Percentiles rank a stretch among this genome's conserved stretches.
Evolutionary conservation across 2,888 invertebrate genomes (phyloP).

Genomic region (Nemotelus pantherinus): DNA sequence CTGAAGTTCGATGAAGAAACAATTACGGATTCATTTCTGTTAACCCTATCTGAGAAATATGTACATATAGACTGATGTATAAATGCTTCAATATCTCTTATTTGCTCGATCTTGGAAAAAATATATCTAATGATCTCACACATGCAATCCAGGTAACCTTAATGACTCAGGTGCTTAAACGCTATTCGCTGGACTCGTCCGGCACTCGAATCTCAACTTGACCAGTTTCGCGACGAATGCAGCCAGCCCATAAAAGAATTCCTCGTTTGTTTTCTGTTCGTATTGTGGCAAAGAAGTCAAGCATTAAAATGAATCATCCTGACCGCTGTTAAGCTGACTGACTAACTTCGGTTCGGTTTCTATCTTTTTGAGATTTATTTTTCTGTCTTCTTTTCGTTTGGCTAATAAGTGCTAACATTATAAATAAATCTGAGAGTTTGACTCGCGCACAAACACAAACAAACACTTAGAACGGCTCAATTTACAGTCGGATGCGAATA

Average conservation of each 20-base stretch:
- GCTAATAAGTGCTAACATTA: too few relatives aligned
- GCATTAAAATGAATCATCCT: slow-evolving; percentile 14
- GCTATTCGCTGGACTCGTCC: not conserved
- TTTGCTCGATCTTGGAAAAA: not conserved
- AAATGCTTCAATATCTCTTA: too few relatives aligned
- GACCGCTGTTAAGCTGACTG: not conserved
- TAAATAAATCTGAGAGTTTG: too few relatives aligned
- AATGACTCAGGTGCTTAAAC: slow-evolving; percentile 25
- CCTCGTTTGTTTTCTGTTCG: not conserved
- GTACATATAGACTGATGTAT: too few relatives aligned
- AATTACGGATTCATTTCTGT: too few relatives aligned
- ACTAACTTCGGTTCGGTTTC: not conserved
- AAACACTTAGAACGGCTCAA: too few relatives aligned
- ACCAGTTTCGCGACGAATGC: not conserved
- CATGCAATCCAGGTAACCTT: slow-evolving; percentile 26
- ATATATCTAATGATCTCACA: not conserved
- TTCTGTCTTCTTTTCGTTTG: too few relatives aligned
- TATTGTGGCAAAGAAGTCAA: not conserved
- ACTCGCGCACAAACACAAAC: too few relatives aligned
- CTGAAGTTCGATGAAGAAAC: too few relatives aligned
- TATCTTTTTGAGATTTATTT: not conserved
- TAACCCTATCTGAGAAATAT: too few relatives aligned
- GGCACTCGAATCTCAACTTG: not conserved
- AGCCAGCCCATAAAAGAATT: not conserved
- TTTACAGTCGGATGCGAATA: too few relatives aligned